Conservation (phyloP, 23 tunicate genomes). For the Styela clava region DNA sequence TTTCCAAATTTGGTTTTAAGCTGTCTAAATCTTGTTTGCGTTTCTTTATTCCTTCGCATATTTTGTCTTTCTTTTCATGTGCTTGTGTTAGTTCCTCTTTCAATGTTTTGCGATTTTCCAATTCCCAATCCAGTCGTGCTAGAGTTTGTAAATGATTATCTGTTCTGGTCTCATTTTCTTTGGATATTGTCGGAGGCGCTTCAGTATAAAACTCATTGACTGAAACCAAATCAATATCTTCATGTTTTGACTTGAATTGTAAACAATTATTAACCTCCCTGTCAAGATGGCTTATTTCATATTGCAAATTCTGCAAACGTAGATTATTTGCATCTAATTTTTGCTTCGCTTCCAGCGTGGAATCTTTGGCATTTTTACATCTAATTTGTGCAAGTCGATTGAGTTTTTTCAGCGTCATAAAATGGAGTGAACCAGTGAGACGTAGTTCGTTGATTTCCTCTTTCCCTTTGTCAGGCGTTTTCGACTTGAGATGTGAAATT, state of each 20-base stretch:
- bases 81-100: constrained; percentile 30
- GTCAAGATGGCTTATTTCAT: constrained; percentile 76
- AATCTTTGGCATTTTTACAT: constrained; percentile 67
- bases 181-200: constrained; percentile 60
- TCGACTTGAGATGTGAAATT: background rate
- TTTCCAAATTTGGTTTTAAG: constrained; percentile 56
- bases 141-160: constrained; percentile 64
- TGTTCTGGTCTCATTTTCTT: constrained; percentile 40
- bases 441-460: constrained; percentile 3
- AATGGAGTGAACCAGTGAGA: constrained; percentile 54
- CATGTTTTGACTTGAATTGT: constrained; percentile 87
- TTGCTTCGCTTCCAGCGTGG: constrained; percentile 71
- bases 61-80: constrained; percentile 31
- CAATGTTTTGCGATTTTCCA: constrained; percentile 56
- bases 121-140: constrained; percentile 79
- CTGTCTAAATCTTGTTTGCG: constrained; percentile 65
- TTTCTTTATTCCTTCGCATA: constrained; percentile 33
- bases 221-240: constrained; percentile 50
- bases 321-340: constrained; percentile 70
- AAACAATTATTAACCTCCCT: constrained; percentile 79
- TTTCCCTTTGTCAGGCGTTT: constrained; percentile 11
- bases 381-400: constrained; percentile 67
- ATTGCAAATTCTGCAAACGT: constrained; percentile 75
- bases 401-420: constrained; percentile 64
- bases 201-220: constrained; percentile 55